A percentile compares a stretch with the other conserved stretches of the same genome.
phyloP scores from a whole-genome alignment of 1,140 invertebrate species.

The Scaptomyza graminum region DNA sequence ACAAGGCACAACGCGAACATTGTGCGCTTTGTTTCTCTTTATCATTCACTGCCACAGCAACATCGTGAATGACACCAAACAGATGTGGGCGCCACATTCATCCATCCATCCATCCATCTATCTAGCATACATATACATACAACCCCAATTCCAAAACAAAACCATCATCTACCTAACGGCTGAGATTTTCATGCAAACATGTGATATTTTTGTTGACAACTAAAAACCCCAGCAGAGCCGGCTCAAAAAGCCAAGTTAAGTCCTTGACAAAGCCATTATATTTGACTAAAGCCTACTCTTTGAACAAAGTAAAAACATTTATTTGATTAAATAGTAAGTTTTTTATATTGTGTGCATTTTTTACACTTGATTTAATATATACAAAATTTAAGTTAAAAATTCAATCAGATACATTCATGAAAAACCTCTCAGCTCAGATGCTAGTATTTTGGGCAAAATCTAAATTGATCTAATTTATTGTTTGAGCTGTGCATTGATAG shows the following conservation, averaged over 20 bases:
- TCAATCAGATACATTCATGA: too few species aligned
- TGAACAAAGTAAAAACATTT: too few species aligned
- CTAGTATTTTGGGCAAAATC: too few species aligned
- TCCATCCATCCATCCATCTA: background rate
- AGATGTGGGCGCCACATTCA: constrained; percentile 43
- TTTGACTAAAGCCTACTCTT: constrained; percentile 4
- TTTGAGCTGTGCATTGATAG: too few species aligned
- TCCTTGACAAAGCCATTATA: background rate
- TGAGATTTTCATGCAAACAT: constrained; percentile 69
- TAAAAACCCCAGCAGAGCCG: constrained; percentile 34
- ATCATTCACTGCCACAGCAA: constrained; percentile 24
- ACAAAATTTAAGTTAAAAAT: too few species aligned
- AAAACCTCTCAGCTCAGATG: too few species aligned
- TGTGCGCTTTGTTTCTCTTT: constrained; percentile 40
- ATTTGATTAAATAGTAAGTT: too few species aligned
- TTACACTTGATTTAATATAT: too few species aligned
- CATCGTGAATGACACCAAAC: constrained; percentile 45
- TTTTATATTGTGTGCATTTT: too few species aligned
- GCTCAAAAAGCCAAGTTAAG: constrained; percentile 15
- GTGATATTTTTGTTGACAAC: constrained; percentile 78
- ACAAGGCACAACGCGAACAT: background rate
- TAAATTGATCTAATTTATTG: too few species aligned
- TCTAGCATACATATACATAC: background rate
- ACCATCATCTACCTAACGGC: constrained; percentile 5
- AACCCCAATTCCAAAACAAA: background rate